These are phyloP conservation scores for Kryptolebias ocellatus DNA, from an alignment of 2,797 vertebrate species.

Conservation along the genomic window DNA sequence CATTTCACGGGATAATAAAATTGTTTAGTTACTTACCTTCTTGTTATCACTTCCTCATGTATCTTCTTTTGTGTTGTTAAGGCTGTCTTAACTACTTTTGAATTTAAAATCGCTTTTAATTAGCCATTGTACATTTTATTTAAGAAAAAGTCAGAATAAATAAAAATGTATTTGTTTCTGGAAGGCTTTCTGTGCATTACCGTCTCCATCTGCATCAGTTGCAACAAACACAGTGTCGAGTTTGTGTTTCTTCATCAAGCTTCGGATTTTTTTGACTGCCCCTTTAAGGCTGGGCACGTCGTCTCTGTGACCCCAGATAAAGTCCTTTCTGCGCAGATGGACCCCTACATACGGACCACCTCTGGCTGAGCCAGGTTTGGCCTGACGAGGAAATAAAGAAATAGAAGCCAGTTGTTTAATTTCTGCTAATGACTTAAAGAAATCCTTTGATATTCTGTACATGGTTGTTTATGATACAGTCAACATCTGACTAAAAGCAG, in stretches of 20 bases:
- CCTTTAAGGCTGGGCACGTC: constrained; percentile 93
- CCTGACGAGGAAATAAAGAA: constrained; percentile 70
- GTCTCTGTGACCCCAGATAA: constrained; percentile 96
- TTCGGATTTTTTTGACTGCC: constrained; percentile 87
- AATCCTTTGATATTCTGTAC: not conserved
- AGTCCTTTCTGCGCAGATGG: constrained; percentile 94
- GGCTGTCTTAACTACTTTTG: not conserved
- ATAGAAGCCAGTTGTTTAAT: not conserved
- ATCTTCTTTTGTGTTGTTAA: not conserved
- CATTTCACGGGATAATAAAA: not conserved
- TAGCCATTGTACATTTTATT: not conserved
- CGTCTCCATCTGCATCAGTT: constrained; percentile 90
- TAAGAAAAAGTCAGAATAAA: not conserved
- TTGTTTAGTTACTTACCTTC: not conserved
- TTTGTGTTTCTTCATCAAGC: constrained; percentile 86
- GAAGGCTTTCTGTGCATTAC: constrained; percentile 64
- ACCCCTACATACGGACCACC: constrained; percentile 92
- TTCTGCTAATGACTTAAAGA: not conserved
- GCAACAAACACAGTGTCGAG: constrained; percentile 91
- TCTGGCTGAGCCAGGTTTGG: constrained; percentile 83
- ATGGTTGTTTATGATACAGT: not conserved
- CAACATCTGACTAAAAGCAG: not conserved
- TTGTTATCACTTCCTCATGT: not conserved
- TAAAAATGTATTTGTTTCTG: not conserved
- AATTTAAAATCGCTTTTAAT: not conserved